Evolutionary conservation across 2,888 invertebrate genomes (phyloP).

Genomic region (Cephonodes hylas): DNA sequence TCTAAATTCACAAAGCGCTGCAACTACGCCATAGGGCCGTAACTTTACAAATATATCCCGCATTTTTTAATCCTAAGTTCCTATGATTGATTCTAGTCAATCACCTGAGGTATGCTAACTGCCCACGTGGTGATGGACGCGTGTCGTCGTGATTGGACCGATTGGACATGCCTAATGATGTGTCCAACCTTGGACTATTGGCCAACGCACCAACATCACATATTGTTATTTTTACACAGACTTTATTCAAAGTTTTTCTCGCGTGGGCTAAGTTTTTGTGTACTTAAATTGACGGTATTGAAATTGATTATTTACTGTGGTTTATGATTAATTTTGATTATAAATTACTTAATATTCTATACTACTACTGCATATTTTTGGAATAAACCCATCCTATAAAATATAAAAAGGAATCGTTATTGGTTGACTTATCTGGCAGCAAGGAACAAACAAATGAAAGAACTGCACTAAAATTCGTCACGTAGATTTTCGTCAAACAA

Average conservation of each 20-base stretch:
- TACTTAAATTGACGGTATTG: neutral
- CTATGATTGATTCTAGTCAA: neutral
- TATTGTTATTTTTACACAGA: neutral
- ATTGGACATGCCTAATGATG: constrained; percentile 17
- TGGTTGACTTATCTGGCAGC: too few species aligned
- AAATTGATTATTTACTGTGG: neutral
- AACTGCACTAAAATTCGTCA: too few species aligned
- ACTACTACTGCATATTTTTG: too few species aligned
- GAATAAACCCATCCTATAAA: too few species aligned
- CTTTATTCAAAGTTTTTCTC: neutral
- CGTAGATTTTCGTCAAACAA: too few species aligned
- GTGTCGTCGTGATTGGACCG: constrained; percentile 31
- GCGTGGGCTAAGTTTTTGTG: neutral
- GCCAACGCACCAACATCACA: constrained; percentile 18
- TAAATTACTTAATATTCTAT: too few species aligned
- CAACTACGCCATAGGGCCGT: neutral
- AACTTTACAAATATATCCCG: neutral
- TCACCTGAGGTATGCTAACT: too few species aligned
- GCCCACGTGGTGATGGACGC: constrained; percentile 15
- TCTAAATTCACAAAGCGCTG: too few species aligned
- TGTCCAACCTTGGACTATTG: constrained; percentile 44
- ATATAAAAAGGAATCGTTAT: too few species aligned
- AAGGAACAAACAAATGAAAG: too few species aligned
- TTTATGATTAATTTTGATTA: too few species aligned
- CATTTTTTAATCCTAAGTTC: too few species aligned